These are phyloP conservation scores for Diachasmimorpha longicaudata DNA, from an alignment of 1,140 invertebrate genomes.

Conservation along the genomic window DNA sequence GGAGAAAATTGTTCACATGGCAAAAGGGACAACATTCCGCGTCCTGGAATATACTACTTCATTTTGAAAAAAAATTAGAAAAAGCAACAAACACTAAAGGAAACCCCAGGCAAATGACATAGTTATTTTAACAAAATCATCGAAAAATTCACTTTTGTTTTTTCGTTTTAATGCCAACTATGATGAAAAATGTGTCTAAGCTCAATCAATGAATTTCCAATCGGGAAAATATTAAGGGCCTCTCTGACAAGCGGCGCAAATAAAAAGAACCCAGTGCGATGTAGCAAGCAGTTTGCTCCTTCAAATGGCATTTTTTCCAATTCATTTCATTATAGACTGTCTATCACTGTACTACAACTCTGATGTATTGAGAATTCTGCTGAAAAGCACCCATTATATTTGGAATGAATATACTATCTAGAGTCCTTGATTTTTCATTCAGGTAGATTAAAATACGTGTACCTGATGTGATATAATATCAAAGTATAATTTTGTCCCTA, in stretches of 20 bases:
- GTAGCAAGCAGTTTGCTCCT: too few species aligned
- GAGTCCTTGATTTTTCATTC: background rate
- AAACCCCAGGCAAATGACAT: background rate
- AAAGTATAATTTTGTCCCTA: slow-evolving; percentile 25
- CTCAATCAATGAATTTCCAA: background rate
- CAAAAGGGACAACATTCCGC: too few species aligned
- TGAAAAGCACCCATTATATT: too few species aligned
- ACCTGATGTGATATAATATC: slow-evolving; percentile 35
- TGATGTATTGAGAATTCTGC: too few species aligned
- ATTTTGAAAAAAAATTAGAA: background rate
- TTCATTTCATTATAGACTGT: too few species aligned
- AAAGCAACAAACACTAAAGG: background rate
- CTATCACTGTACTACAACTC: too few species aligned
- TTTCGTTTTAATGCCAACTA: background rate
- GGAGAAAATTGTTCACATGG: too few species aligned
- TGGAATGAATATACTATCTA: background rate
- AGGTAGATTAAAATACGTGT: slow-evolving; percentile 29
- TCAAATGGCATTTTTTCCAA: too few species aligned
- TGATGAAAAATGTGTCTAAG: background rate
- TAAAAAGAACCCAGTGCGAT: too few species aligned
- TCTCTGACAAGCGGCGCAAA: background rate
- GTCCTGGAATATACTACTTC: too few species aligned
- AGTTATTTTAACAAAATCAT: background rate
- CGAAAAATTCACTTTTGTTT: background rate
- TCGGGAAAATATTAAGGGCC: background rate